Percentiles rank a stretch among this genome's conserved stretches.
These are phyloP conservation scores for Callipepla squamata DNA, from an alignment of 2,113 vertebrate genomes.

Conservation along the genomic window DNA sequence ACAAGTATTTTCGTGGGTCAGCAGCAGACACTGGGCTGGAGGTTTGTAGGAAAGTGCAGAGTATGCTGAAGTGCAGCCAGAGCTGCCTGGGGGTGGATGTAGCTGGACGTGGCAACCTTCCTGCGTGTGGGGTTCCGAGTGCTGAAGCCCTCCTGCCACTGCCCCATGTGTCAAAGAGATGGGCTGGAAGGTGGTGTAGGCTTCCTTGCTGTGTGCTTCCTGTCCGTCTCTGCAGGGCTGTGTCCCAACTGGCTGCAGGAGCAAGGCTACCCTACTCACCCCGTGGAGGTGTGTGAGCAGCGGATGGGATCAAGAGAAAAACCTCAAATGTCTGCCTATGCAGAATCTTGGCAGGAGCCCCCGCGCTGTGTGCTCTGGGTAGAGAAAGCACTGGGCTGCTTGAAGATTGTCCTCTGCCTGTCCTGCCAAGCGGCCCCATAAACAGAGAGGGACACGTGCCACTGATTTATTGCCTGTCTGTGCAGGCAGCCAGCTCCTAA, in stretches of 20 bases:
- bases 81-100: background rate
- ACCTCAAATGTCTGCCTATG: rapidly evolving
- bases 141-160: rapidly evolving
- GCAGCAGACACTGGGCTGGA: background rate
- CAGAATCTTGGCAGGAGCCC: background rate
- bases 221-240: too few species aligned
- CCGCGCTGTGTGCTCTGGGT: rapidly evolving
- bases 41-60: too few species aligned
- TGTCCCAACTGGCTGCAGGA: too few species aligned
- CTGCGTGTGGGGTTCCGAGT: rapidly evolving
- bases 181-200: too few species aligned
- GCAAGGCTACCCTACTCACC: background rate
- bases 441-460: constrained; percentile 19
- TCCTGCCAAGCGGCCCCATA: background rate
- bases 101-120: background rate
- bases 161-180: background rate
- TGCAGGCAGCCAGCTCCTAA: background rate
- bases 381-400: background rate
- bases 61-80: rapidly evolving
- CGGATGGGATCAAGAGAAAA: rapidly evolving
- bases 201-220: background rate
- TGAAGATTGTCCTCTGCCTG: background rate
- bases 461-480: constrained; percentile 1
- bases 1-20: rapidly evolving
- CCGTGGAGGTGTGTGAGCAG: rapidly evolving